A percentile compares a stretch with the other conserved stretches of the same genome.
Evolutionary conservation across 2,888 invertebrate genomes (phyloP).

Genomic region (Podabrus alpinus): DNA sequence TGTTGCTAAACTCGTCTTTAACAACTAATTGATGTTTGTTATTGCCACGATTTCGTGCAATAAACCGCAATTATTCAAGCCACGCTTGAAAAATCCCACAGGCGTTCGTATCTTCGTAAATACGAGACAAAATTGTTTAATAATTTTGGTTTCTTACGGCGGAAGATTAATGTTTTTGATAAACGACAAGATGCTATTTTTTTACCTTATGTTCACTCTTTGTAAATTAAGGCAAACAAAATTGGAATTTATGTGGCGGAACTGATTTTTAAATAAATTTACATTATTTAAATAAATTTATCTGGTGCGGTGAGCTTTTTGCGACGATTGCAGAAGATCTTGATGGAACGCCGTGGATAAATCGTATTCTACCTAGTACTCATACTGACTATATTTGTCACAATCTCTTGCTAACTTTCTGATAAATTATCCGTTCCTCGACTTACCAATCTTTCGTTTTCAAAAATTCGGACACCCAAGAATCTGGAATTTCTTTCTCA

Average conservation of each 20-base stretch:
- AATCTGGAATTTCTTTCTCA: too few relatives aligned
- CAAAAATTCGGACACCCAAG: too few relatives aligned
- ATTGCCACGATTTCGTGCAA: neutral
- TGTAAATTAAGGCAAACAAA: neutral
- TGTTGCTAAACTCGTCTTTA: neutral
- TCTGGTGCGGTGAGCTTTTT: neutral
- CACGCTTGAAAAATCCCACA: neutral
- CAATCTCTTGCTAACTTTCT: neutral
- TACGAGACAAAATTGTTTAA: neutral
- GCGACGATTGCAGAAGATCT: neutral
- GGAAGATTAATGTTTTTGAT: neutral
- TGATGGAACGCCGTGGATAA: neutral
- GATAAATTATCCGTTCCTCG: neutral
- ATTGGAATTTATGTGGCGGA: neutral
- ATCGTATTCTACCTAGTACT: neutral
- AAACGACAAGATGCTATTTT: neutral
- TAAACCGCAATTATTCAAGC: neutral
- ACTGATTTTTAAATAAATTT: neutral
- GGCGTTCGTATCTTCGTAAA: neutral
- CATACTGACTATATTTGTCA: neutral
- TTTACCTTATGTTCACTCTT: neutral
- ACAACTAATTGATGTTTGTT: neutral
- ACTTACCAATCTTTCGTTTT: too few relatives aligned
- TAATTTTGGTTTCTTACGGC: neutral
- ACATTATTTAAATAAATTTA: neutral